Base-by-base conservation (phyloP, 2,797 vertebrate species). In the Clarias laeviceps region DNA sequence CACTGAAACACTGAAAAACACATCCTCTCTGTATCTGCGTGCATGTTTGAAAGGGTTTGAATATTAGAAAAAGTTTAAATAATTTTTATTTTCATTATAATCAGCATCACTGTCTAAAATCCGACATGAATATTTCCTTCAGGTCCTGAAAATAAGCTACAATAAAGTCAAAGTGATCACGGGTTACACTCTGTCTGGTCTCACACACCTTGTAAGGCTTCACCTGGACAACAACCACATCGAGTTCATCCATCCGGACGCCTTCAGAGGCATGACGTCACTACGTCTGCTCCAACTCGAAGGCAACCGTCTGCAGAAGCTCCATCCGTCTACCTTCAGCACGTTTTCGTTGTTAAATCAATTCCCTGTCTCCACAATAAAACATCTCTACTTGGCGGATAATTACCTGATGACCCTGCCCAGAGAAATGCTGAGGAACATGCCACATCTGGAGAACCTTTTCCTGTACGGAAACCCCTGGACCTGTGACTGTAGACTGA, bases 61-160 rank as follows among this genome's bases (percentile, higher is more conserved):
- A n/a, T n/a, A n/a, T n/a, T n/a, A n/a, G n/a, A n/a, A n/a, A n/a
- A n/a, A n/a, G 45, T n/a, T 74, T 37, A 29, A 12, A n/a, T 62
- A 2, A 17, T n/a, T 78, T 65, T 80, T 45, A 2, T 2, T 12
- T 65, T 40, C 6, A 24, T 24, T 79, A 78, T 78, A 27, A 80
- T 80, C 57, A n/a, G 24, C 20, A 62, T 37, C 29, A n/a, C 12
- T 29, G 79, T 50, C 40, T 40, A 29, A 54, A 29, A 45, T 57
- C 15, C 65, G 15, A 32, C 27, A 57, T 20, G 0, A 9, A n/a
- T 76, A 5, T 68, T 62, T 56, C 83, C 59, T 61, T 85, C 27
- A 99, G 97, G 97, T 98, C 68, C 94, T 99, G 91, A 99, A 99
- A 92, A 94, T 99, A 89, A 99, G 97, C 92, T 99, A 99, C 89